A percentile compares a stretch with the other conserved stretches of the same genome.
Evolutionary conservation across 2,113 vertebrate genomes (phyloP).

Genomic region (Neodon shergylaensis): DNA sequence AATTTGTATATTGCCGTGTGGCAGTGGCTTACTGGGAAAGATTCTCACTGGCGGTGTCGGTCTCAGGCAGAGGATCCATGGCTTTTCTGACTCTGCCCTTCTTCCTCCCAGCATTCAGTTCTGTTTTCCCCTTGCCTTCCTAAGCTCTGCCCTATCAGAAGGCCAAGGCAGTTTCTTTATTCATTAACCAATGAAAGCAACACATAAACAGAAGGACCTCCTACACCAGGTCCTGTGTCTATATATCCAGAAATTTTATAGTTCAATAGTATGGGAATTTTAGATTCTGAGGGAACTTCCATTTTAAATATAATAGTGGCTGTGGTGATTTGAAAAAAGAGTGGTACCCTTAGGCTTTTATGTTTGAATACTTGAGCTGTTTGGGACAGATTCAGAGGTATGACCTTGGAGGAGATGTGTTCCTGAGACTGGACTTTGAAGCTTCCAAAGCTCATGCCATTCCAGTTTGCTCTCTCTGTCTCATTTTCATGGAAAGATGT

Average conservation of each 20-base stretch:
- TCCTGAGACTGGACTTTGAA: not conserved
- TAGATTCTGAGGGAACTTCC: not conserved
- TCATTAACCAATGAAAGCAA: too few species aligned
- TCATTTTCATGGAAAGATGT: not conserved
- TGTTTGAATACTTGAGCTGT: not conserved
- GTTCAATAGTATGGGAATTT: not conserved
- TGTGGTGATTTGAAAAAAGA: not conserved
- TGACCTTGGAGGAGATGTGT: not conserved
- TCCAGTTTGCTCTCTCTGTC: not conserved
- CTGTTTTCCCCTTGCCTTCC: too few species aligned
- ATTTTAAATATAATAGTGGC: not conserved
- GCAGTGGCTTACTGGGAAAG: too few species aligned
- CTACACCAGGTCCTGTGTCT: not conserved
- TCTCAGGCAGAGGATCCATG: too few species aligned
- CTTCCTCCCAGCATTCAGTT: too few species aligned
- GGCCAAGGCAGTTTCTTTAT: too few species aligned
- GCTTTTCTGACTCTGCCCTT: too few species aligned
- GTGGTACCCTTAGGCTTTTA: not conserved
- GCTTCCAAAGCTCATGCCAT: not conserved
- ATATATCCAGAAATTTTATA: not conserved
- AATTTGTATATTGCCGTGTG: too few species aligned
- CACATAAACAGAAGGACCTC: too few species aligned
- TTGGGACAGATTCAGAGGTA: not conserved
- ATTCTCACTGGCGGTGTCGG: too few species aligned
- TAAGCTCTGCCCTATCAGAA: too few species aligned